phyloP scores from a whole-genome alignment of 2,797 vertebrate genomes.

The Bovichtus variegatus region DNA sequence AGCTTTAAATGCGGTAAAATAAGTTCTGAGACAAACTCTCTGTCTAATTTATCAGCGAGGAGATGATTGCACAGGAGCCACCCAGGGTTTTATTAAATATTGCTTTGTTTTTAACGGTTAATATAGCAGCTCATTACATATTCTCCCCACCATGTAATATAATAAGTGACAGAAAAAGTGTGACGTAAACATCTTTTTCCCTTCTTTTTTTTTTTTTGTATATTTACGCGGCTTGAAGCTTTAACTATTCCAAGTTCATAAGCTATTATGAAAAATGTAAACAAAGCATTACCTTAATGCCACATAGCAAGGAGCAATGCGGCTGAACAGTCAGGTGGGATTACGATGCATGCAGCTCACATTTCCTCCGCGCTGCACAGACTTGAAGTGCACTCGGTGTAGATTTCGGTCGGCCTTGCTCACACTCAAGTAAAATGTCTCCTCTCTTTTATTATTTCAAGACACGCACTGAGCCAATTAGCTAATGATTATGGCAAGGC shows the following conservation, averaged over 20 bases:
- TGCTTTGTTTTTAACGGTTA: not conserved
- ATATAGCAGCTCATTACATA: not conserved
- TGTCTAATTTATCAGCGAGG: too few species aligned
- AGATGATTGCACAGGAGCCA: not conserved
- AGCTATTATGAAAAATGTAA: conserved; percentile 4
- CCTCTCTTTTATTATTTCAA: conserved; percentile 83
- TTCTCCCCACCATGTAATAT: not conserved
- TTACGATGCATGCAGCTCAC: not conserved
- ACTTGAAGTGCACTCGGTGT: conserved; percentile 18
- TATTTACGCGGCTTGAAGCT: not conserved
- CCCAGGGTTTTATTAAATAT: not conserved
- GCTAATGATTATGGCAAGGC: conserved; percentile 86
- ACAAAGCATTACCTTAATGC: not conserved
- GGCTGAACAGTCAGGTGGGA: not conserved
- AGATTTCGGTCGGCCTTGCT: conserved; percentile 41
- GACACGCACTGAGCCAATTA: conserved; percentile 85
- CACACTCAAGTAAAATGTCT: conserved; percentile 67
- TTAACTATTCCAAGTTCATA: not conserved
- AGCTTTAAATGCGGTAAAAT: not conserved
- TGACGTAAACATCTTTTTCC: not conserved
- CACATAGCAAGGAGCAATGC: too few species aligned
- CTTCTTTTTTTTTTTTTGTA: not conserved
- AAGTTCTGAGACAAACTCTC: not conserved
- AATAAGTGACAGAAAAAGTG: not conserved
- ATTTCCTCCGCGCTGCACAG: not conserved